These are phyloP conservation scores for Microplitis demolitor DNA, from an alignment of 1,140 invertebrate species.

Conservation along the genomic window DNA sequence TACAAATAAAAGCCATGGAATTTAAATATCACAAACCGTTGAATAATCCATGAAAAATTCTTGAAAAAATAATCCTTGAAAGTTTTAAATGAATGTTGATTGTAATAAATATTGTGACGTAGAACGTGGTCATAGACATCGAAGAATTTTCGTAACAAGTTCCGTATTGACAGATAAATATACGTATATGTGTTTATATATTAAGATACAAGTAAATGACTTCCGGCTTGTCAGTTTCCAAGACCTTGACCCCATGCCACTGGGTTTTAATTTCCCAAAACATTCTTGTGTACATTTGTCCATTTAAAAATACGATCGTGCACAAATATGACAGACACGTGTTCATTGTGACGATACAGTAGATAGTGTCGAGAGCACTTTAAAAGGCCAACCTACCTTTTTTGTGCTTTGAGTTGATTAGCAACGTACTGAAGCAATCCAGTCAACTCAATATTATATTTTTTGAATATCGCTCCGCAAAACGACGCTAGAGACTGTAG, in stretches of 20 bases:
- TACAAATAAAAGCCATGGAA: not conserved
- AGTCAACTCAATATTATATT: constrained; percentile 95
- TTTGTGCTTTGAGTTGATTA: constrained; percentile 95
- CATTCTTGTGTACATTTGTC: not conserved
- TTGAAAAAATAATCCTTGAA: not conserved
- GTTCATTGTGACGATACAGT: not conserved
- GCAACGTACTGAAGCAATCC: constrained; percentile 96
- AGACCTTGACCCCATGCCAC: constrained; percentile 23
- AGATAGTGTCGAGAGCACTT: constrained; percentile 13
- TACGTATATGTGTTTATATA: constrained; percentile 6
- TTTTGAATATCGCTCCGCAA: constrained; percentile 94
- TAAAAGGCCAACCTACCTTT: constrained; percentile 71
- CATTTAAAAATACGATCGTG: not conserved
- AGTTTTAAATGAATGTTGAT: not conserved
- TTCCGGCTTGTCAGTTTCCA: constrained; percentile 26
- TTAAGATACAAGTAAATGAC: constrained; percentile 9
- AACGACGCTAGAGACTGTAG: constrained; percentile 93
- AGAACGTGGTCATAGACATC: constrained; percentile 8
- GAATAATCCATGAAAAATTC: not conserved
- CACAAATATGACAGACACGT: not conserved
- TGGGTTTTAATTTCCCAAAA: not conserved
- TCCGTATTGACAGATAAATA: not conserved
- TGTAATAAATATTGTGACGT: not conserved
- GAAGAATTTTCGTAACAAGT: not conserved
- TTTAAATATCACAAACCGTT: constrained; percentile 4